Base-by-base conservation (phyloP, 2,797 vertebrate species). In the Diplodus puntazzo region DNA sequence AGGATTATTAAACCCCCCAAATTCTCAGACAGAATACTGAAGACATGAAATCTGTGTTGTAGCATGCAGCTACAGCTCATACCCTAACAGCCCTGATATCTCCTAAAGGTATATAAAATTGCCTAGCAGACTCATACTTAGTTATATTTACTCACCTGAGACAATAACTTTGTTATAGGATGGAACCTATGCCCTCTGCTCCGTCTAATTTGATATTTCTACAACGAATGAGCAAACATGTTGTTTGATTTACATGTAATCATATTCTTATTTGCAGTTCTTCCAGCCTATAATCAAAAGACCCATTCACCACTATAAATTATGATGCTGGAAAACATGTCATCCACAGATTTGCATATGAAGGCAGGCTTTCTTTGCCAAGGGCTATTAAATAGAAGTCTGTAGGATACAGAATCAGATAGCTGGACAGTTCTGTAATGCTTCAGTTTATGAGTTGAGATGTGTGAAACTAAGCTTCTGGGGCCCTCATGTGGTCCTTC, bases 401-500 rank as follows among this genome's bases (percentile, higher is more conserved):
- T 68, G 46, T n/a, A 30, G 73, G 62, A 63, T 59, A 75, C 17
- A 10, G 34, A 65, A 39, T 49, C 66, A 70, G 8, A 71, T 57
- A 3, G 2, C 49, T 52, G 45, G 66, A 23, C 45, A 30, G 25
- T 49, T 46, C 18, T 27, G 25, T 7, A 1, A 18, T 3, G 25
- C 52, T 54, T n/a, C n/a, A 6, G 20, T 39, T 0, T 5, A 10
- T 11, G 11, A 3, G 39, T 5, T 43, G 8, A 64, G 16, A 25
- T 57, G n/a, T n/a, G 11, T 54, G 18, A 82, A 75, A 43, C 16
- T 87, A 54, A 86, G 83, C 65, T 73, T 88, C 57, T 89, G 73
- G 27, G 48, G 71, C 91, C 92, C 88, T 82, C 92, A 73, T 81
- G 87, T 93, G 94, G 89, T 27, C 10, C 27, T 2, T 65, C 5